Base-by-base conservation (phyloP, 1,140 invertebrate species). In the Polyergus mexicanus region DNA sequence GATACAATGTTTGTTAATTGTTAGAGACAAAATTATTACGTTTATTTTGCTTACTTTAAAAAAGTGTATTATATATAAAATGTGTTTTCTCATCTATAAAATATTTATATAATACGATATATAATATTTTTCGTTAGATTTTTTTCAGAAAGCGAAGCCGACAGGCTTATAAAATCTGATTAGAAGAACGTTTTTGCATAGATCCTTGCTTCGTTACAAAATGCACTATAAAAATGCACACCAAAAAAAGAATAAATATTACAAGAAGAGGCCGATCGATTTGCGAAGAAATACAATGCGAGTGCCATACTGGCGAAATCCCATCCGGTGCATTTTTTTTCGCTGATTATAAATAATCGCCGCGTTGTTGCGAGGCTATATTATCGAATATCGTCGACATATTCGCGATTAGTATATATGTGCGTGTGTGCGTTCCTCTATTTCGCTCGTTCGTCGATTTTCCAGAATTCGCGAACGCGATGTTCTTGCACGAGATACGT, bases 401-500 rank as follows among this genome's bases (percentile, higher is more conserved):
- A 41, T 25, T 13, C 32, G 71, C 4, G 32, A 58, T 41, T 3
- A n/a, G 56, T 28, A 11, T 56, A 32, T 4, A 25, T 8, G 6
- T 8, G 6, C n/a, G n/a, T 28, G 25, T 28, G 25, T 19, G 10
- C 35, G 38, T 32, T 41, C 16, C 41, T 32, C 58, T 22, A 7
- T 28, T 58, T 32, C n/a, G 62, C 41, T 81, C 54, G 38, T 47
- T 47, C 54, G 54, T 47, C 78, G 78, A 71, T 35, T 51, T 51
- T 22, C 47, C 44, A 69, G 78, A 83, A 83, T 83, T 83, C 28
- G 68, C 78, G 68, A 28, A 83, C 54, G 54, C 66, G 78, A 72
- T 68, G 68, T 74, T 74, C 66, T 22, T 69, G 68, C 47, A 22
- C 76, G 65, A 80, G 65, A 54, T 62, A 19, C 0, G 5, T 51